A percentile compares a stretch with the other conserved stretches of the same genome.
Evolutionary conservation across 2,113 vertebrate genomes (phyloP).

Genomic region (Nothobranchius furzeri): DNA sequence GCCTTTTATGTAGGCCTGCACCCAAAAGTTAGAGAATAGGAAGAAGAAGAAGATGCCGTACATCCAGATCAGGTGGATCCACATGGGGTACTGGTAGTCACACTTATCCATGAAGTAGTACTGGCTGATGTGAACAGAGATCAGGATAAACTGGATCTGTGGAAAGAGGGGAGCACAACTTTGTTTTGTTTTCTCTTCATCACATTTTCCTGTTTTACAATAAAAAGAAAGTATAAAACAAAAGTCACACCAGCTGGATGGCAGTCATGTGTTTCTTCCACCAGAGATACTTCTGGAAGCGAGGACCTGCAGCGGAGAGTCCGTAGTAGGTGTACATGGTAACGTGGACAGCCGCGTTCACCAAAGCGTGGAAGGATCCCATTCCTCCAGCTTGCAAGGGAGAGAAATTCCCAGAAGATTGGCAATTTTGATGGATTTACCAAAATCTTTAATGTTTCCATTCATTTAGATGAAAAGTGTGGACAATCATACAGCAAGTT

Average conservation of each 20-base stretch:
- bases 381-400: constrained; percentile 84
- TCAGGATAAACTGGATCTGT: constrained; percentile 91
- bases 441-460: too few species aligned
- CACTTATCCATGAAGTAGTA: constrained; percentile 97
- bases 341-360: constrained; percentile 91
- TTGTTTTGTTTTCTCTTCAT: too few species aligned
- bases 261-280: constrained; percentile 99
- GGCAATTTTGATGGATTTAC: too few species aligned
- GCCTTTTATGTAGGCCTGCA: constrained; percentile 95
- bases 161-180: not conserved
- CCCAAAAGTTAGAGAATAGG: constrained; percentile 97
- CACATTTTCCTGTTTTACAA: not conserved
- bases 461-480: not conserved
- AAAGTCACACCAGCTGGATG: constrained; percentile 89
- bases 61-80: constrained; percentile 96
- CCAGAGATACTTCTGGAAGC: constrained; percentile 94
- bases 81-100: constrained; percentile 90
- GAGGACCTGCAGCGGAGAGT: constrained; percentile 91
- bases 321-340: constrained; percentile 97
- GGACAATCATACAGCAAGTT: not conserved
- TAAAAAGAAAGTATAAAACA: not conserved
- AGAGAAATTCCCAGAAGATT: not conserved
- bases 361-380: constrained; percentile 94
- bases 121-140: constrained; percentile 92
- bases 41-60: constrained; percentile 95